phyloP scores from a whole-genome alignment of 2,113 vertebrate species.

The Orycteropus afer region DNA sequence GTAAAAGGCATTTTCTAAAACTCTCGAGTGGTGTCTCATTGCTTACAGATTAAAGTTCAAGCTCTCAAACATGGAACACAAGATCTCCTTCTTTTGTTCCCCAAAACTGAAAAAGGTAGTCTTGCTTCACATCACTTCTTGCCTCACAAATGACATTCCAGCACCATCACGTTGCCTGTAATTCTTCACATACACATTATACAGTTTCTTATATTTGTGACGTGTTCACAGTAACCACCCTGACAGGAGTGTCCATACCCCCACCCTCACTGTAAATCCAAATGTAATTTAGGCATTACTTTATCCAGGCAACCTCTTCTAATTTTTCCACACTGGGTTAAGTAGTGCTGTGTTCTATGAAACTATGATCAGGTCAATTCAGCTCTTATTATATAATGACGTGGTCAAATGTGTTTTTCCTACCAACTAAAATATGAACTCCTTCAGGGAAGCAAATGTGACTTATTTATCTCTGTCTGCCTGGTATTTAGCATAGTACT shows the following conservation, averaged over 20 bases:
- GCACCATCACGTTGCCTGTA: background rate
- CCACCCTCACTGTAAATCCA: background rate
- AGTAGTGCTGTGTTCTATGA: background rate
- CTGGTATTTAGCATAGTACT: background rate
- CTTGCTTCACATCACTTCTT: background rate
- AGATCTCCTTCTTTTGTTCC: background rate
- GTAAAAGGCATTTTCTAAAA: constrained; percentile 8
- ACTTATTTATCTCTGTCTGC: background rate
- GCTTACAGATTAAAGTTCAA: background rate
- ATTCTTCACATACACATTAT: background rate
- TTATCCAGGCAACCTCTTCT: background rate
- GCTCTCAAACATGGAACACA: background rate
- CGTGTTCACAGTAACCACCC: background rate
- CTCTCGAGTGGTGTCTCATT: background rate
- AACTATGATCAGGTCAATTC: background rate
- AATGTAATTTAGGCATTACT: background rate
- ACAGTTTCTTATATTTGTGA: background rate
- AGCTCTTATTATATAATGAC: background rate
- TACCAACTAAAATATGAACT: background rate
- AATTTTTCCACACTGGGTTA: background rate
- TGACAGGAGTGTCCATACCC: background rate
- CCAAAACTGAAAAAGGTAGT: background rate
- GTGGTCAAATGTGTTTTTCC: background rate
- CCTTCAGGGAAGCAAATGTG: background rate
- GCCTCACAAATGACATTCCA: background rate